These are phyloP conservation scores for Drosophila lini DNA, from an alignment of 1,140 invertebrate species.

Conservation along the genomic window DNA sequence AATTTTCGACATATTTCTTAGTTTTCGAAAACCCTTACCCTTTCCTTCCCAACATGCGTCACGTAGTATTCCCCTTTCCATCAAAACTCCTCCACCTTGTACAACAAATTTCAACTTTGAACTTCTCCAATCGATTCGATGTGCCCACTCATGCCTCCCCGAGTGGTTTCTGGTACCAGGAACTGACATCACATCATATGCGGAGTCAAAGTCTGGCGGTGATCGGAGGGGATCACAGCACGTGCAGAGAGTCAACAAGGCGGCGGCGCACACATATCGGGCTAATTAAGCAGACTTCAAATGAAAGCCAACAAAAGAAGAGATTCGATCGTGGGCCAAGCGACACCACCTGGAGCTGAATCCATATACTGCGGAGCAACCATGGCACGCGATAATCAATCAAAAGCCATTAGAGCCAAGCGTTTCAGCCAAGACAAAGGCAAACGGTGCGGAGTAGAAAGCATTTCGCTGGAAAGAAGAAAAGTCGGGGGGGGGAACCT, in stretches of 20 bases:
- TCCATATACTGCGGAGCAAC: slow-evolving; percentile 21
- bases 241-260: slow-evolving; percentile 59
- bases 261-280: slow-evolving; percentile 50
- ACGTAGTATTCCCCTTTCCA: slow-evolving; percentile 19
- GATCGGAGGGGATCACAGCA: slow-evolving; percentile 62
- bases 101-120: slow-evolving; percentile 47
- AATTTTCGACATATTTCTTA: not conserved
- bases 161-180: slow-evolving; percentile 38
- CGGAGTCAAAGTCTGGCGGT: not conserved
- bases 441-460: slow-evolving; percentile 72
- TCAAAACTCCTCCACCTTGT: slow-evolving; percentile 33
- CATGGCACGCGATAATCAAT: slow-evolving; percentile 82
- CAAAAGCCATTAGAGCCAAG: slow-evolving; percentile 81
- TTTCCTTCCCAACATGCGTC: slow-evolving; percentile 3
- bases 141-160: slow-evolving; percentile 42
- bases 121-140: slow-evolving; percentile 51
- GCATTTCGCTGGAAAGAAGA: slow-evolving; percentile 73
- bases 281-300: slow-evolving; percentile 80
- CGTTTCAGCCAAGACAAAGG: slow-evolving; percentile 57
- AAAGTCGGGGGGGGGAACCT: slow-evolving; percentile 1
- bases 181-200: slow-evolving; percentile 38
- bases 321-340: slow-evolving; percentile 73
- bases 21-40: slow-evolving; percentile 7
- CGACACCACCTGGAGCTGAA: slow-evolving; percentile 57
- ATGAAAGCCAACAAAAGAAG: slow-evolving; percentile 54